Percentiles rank a stretch among this genome's conserved stretches.
Evolutionary conservation across 2,113 vertebrate genomes (phyloP).

Genomic region (Petrocephalus microphthalmus): DNA sequence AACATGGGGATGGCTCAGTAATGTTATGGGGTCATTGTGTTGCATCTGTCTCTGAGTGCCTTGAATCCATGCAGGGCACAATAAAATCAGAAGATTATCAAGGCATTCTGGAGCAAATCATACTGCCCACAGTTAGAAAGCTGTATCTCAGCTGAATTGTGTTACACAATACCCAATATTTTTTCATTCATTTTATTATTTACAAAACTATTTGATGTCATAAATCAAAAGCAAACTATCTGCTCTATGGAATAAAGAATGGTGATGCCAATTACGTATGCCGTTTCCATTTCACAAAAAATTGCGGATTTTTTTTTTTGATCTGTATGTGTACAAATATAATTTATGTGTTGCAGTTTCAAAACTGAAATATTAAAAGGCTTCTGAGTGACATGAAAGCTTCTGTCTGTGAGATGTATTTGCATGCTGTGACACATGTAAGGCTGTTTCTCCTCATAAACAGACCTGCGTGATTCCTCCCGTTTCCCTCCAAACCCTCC

Average conservation of each 20-base stretch:
- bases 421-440: neutral
- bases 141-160: neutral
- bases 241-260: neutral
- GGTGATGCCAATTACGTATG: neutral
- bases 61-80: neutral
- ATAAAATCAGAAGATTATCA: neutral
- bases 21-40: neutral
- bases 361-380: neutral
- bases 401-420: neutral
- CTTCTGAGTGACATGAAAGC: neutral
- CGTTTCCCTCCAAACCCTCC: neutral
- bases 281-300: neutral
- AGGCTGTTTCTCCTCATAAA: neutral
- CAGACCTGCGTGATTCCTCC: neutral
- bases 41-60: neutral
- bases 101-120: neutral
- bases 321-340: neutral
- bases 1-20: neutral
- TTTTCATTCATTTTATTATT: neutral
- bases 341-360: neutral
- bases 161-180: neutral
- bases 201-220: neutral
- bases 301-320: neutral
- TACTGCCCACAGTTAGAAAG: neutral
- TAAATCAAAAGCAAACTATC: neutral